Conservation (phyloP, 2,113 vertebrate genomes). For the Grantiella picta region DNA sequence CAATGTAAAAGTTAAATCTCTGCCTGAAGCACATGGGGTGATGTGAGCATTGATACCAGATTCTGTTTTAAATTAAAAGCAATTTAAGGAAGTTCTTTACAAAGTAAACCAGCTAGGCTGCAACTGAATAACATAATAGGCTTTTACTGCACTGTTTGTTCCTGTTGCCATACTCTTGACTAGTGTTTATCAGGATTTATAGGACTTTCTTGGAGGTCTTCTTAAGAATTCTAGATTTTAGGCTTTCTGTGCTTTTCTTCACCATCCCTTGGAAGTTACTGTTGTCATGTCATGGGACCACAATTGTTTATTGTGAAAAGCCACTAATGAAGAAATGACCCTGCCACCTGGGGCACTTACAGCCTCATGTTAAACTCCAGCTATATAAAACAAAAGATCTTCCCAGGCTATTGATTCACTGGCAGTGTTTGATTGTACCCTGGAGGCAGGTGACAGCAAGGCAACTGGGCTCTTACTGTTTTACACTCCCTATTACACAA, state of each 20-base stretch:
- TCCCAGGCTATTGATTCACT: conserved; percentile 84
- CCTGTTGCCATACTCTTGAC: background rate
- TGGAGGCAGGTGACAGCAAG: conserved; percentile 73
- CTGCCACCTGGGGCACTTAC: conserved; percentile 83
- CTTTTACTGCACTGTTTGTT: background rate
- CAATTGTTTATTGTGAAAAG: conserved; percentile 85
- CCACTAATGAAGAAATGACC: conserved; percentile 84
- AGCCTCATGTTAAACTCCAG: conserved; percentile 78
- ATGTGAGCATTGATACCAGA: conserved; percentile 37
- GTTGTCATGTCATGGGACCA: conserved; percentile 64
- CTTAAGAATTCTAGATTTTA: background rate
- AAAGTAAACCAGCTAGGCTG: background rate
- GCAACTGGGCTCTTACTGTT: conserved; percentile 79
- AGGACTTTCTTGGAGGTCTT: background rate
- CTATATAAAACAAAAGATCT: conserved; percentile 73
- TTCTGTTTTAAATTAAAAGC: conserved; percentile 29
- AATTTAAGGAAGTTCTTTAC: conserved; percentile 19
- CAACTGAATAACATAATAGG: background rate
- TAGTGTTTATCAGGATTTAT: background rate
- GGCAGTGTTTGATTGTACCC: conserved; percentile 84
- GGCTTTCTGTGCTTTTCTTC: background rate
- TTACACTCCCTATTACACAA: conserved; percentile 83
- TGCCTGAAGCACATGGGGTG: conserved; percentile 30
- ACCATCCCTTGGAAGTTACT: conserved; percentile 31
- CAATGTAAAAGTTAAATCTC: conserved; percentile 37